phyloP scores from a whole-genome alignment of 1,140 invertebrate genomes.

The Drosophila pectinifera region DNA sequence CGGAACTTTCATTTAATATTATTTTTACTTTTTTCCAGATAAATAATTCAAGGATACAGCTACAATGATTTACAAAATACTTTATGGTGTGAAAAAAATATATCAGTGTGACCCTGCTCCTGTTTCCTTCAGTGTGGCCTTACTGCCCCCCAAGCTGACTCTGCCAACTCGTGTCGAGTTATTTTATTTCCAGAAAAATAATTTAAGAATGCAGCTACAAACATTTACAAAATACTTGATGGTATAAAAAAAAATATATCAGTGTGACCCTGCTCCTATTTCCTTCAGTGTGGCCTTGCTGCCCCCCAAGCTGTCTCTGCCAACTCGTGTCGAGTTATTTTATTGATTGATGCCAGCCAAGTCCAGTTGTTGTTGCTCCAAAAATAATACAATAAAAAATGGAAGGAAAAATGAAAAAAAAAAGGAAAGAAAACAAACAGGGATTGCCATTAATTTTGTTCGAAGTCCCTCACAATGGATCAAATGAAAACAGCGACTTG shows the following conservation, averaged over 20 bases:
- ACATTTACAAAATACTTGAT: too few relatives aligned
- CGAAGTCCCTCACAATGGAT: constrained; percentile 21
- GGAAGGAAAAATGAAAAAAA: neutral
- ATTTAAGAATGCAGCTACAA: too few relatives aligned
- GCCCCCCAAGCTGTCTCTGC: constrained; percentile 12
- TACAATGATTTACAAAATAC: too few relatives aligned
- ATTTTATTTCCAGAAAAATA: too few relatives aligned
- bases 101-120: neutral
- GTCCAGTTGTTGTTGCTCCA: constrained; percentile 33
- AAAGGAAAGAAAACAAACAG: constrained; percentile 11
- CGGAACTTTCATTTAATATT: neutral
- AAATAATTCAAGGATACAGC: too few relatives aligned
- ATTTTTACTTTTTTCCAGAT: neutral
- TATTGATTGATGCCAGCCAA: constrained; percentile 66
- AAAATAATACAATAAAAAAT: constrained; percentile 18
- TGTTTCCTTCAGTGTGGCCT: neutral
- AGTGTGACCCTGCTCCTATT: neutral
- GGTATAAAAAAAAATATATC: neutral
- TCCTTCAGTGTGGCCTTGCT: neutral
- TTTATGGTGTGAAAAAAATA: too few relatives aligned
- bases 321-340: constrained; percentile 48
- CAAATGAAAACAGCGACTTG: constrained; percentile 37
- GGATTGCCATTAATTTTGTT: constrained; percentile 49
- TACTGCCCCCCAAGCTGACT: constrained; percentile 13
- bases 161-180: constrained; percentile 36